These are phyloP conservation scores for Cryptocephalus moraei DNA, from an alignment of 2,888 invertebrate species.

Conservation along the genomic window DNA sequence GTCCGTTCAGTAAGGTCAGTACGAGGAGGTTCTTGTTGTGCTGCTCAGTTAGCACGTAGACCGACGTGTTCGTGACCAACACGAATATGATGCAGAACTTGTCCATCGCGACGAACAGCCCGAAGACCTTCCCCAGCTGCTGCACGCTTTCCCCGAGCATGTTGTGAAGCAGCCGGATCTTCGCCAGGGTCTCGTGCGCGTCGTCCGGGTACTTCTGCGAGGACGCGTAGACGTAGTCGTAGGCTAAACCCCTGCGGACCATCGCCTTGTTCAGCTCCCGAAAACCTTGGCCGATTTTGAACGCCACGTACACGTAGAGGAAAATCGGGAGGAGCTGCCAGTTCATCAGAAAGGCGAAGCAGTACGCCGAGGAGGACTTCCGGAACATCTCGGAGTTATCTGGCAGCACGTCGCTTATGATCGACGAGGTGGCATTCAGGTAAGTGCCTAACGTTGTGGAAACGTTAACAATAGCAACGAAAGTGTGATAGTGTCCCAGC, in stretches of 20 bases:
- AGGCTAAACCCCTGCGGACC: slow-evolving; percentile 4
- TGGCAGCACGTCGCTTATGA: no score
- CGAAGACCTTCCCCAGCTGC: slow-evolving; percentile 18
- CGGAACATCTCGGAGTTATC: neutral
- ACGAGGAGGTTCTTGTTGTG: slow-evolving; percentile 11
- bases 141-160: slow-evolving; percentile 16
- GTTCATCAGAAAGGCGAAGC: slow-evolving; percentile 15
- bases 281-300: slow-evolving; percentile 13
- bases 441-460: no score
- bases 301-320: slow-evolving; percentile 17
- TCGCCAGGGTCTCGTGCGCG: slow-evolving; percentile 8
- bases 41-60: slow-evolving; percentile 6
- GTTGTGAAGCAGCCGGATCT: slow-evolving; percentile 16
- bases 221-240: neutral
- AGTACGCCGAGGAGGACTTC: slow-evolving; percentile 1
- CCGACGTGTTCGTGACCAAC: slow-evolving; percentile 18
- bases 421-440: no score
- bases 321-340: slow-evolving; percentile 20
- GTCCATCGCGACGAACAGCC: slow-evolving; percentile 20
- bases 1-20: slow-evolving; percentile 9
- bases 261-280: slow-evolving; percentile 14
- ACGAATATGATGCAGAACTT: slow-evolving; percentile 17
- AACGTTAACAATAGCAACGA: neutral
- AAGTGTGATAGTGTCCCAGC: neutral
- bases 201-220: slow-evolving; percentile 4